Percentiles rank a stretch among this genome's conserved stretches.
Conservation (phyloP, 2,113 vertebrate genomes). For the Dissostichus mawsoni region DNA sequence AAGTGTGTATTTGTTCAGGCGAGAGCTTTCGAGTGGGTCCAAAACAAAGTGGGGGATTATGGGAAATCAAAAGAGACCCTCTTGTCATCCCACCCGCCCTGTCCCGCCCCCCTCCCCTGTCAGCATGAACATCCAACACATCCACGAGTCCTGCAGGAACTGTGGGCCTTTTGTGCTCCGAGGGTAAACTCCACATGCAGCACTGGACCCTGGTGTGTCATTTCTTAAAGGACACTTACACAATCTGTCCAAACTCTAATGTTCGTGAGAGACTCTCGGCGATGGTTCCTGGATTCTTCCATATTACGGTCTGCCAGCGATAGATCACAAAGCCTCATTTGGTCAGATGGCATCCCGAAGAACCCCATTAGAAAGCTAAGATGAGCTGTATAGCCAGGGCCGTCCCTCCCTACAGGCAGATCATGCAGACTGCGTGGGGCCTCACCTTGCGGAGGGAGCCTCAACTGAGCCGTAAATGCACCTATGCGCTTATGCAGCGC, state of each 20-base stretch:
- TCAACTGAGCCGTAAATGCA: too few relatives aligned
- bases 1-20: slow-evolving; percentile 78
- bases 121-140: slow-evolving; percentile 62
- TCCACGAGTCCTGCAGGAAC: slow-evolving; percentile 58
- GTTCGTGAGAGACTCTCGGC: slow-evolving; percentile 15
- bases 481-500: too few relatives aligned
- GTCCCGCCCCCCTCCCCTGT: slow-evolving; percentile 57
- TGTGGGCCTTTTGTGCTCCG: slow-evolving; percentile 55
- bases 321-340: neutral
- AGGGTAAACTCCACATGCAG: slow-evolving; percentile 10
- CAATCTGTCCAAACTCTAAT: slow-evolving; percentile 16
- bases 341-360: slow-evolving; percentile 1
- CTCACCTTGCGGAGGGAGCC: too few relatives aligned
- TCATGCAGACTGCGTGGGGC: too few relatives aligned
- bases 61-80: slow-evolving; percentile 67
- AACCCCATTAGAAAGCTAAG: neutral
- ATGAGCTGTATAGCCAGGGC: neutral
- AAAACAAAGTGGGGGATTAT: slow-evolving; percentile 74
- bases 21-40: slow-evolving; percentile 63
- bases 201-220: slow-evolving; percentile 4
- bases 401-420: too few relatives aligned
- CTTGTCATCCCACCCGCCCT: slow-evolving; percentile 50
- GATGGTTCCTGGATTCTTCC: neutral
- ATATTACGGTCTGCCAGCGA: neutral
- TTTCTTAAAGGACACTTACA: slow-evolving; percentile 17